Percentiles rank a stretch among this genome's conserved stretches.
These are phyloP conservation scores for Drosophila mettleri DNA, from an alignment of 2,888 invertebrate species.

Conservation along the genomic window DNA sequence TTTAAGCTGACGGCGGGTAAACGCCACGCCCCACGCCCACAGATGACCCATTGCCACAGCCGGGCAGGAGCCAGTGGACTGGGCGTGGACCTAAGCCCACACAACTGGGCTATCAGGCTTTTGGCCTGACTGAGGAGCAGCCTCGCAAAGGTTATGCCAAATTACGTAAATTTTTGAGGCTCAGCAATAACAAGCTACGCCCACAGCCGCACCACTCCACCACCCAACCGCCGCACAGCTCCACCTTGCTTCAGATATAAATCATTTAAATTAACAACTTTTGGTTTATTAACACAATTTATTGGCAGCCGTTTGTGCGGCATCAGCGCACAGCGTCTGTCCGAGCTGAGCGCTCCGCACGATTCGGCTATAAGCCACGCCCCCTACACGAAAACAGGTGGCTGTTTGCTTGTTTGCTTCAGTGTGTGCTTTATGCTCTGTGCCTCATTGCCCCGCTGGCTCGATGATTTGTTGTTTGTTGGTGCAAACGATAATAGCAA, in stretches of 20 bases:
- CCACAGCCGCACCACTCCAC: constrained; percentile 4
- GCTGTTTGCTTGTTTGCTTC: background rate
- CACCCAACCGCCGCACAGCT: background rate
- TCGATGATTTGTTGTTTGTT: constrained; percentile 79
- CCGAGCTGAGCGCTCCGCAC: constrained; percentile 55
- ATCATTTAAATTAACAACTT: constrained; percentile 84
- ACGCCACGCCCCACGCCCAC: constrained; percentile 17
- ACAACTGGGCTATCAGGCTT: constrained; percentile 15
- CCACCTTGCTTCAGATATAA: constrained; percentile 66
- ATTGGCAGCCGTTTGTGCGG: constrained; percentile 81
- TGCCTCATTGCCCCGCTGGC: constrained; percentile 34
- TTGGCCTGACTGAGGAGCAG: constrained; percentile 34
- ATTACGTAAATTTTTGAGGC: constrained; percentile 79
- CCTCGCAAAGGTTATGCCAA: constrained; percentile 72
- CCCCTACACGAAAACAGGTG: constrained; percentile 6
- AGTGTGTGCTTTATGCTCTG: constrained; percentile 24
- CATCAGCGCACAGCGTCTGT: constrained; percentile 64
- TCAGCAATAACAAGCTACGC: constrained; percentile 65
- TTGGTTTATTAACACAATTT: constrained; percentile 83
- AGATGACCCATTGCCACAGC: constrained; percentile 73
- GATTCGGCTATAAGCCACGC: constrained; percentile 47
- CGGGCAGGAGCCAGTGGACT: constrained; percentile 22
- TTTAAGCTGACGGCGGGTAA: constrained; percentile 74
- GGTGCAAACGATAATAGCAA: constrained; percentile 80
- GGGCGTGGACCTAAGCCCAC: constrained; percentile 44